Evolutionary conservation across 2,113 vertebrate genomes (phyloP).

Genomic region (Amblyornis subalaris): DNA sequence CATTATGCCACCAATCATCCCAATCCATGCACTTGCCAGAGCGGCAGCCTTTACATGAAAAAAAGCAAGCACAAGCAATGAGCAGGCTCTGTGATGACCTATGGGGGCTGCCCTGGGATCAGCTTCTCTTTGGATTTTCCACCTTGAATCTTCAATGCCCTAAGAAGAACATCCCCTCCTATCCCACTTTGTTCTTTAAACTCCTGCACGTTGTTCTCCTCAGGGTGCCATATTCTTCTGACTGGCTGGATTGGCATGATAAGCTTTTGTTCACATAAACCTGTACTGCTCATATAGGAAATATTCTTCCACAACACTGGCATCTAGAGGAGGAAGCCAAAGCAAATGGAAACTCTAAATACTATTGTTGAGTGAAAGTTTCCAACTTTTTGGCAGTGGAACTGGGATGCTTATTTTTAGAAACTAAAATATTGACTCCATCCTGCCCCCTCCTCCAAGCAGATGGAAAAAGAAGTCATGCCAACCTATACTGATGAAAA

Average conservation of each 20-base stretch:
- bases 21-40: not conserved
- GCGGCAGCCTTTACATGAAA: not conserved
- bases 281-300: not conserved
- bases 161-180: not conserved
- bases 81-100: not conserved
- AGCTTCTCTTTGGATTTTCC: not conserved
- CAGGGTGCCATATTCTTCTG: not conserved
- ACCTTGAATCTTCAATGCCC: not conserved
- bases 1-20: not conserved
- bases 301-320: not conserved
- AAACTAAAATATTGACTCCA: slow-evolving; percentile 20
- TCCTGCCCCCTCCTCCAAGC: not conserved
- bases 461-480: slow-evolving; percentile 13
- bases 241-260: not conserved
- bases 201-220: not conserved
- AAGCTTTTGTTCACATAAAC: not conserved
- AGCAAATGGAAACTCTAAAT: slow-evolving; percentile 3
- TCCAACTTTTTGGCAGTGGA: not conserved
- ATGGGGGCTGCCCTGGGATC: not conserved
- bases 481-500: slow-evolving; percentile 27
- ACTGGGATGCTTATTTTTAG: slow-evolving; percentile 16
- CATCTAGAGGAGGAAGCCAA: slow-evolving; percentile 3
- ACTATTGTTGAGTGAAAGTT: not conserved
- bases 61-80: not conserved
- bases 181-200: not conserved